Evolutionary conservation across 2,888 invertebrate species (phyloP), one percentile per base, ranked within the genome.

Genomic region (Microplitis manilae): DNA sequence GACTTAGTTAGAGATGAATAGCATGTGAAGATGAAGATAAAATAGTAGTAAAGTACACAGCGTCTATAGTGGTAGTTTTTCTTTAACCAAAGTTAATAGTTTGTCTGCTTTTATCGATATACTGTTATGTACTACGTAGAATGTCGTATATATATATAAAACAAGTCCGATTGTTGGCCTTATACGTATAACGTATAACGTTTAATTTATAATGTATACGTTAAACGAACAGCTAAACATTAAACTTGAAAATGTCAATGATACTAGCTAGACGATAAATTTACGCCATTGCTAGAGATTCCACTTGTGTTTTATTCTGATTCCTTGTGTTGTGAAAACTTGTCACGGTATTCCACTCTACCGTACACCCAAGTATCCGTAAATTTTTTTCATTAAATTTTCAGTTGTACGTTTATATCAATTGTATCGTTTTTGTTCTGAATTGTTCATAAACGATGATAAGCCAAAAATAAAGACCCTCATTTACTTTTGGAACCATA

Each of bases 211-310:
- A 50, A 38, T 30, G 59, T 73, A 68, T 62, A 68, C 17, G 17
- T 17, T 17, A 17, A 17, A 17, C 17, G 17, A 17, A 17, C 17
- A 17, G 17, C 17, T 17, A 17, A 17, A 17, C 17, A 17, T 17
- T 17, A 64, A 72, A 72, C 72, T 77, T 62, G 60, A 65, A 65
- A 72, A 72, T 68, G 72, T 77, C 77, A 62, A 65, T 64, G 76
- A 73, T 71, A 71, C 67, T 72, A 41, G 13, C 62, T 76, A 50
- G 6, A 61, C 73, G 68, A 77, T 77, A 77, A 77, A 77, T 77
- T 77, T 77, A 68, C 73, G 68, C 73, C 73, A 68, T 67, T 68
- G 60, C 39, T 60, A 68, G 73, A 38, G 59, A 74, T 73, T 73
- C 73, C 73, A 50, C 17, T 65, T 30, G 73, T 59, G 50, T 65